Evolutionary conservation across 2,113 vertebrate species (phyloP).

Genomic region (Prionailurus viverrinus): DNA sequence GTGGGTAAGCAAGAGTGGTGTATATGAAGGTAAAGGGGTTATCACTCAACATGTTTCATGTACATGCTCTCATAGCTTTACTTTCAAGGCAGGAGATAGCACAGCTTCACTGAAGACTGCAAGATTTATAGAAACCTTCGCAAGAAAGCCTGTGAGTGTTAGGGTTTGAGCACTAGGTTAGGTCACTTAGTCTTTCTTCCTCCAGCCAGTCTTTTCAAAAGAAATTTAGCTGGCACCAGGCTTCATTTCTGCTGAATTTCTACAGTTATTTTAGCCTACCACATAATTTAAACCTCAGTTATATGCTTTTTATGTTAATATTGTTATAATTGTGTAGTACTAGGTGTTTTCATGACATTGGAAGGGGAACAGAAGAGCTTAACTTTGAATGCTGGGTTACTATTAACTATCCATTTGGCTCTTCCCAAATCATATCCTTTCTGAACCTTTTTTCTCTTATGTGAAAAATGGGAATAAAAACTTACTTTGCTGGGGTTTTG

Average conservation of each 20-base stretch:
- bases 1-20: not conserved
- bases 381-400: not conserved
- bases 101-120: not conserved
- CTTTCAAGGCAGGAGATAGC: not conserved
- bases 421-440: not conserved
- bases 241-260: conserved; percentile 9
- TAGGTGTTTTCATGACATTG: conserved; percentile 43
- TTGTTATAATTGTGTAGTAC: conserved; percentile 50
- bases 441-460: not conserved
- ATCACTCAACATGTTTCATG: not conserved
- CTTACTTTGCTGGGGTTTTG: not conserved
- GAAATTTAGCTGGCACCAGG: not conserved
- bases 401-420: conserved; percentile 29
- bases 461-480: not conserved
- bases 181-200: not conserved
- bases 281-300: conserved; percentile 68
- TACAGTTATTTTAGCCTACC: conserved; percentile 59
- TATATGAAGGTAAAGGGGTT: not conserved
- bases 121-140: not conserved
- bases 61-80: not conserved
- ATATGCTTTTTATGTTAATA: conserved; percentile 54
- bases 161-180: not conserved
- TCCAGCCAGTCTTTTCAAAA: not conserved
- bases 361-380: conserved; percentile 37
- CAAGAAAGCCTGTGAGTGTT: not conserved